phyloP scores from a whole-genome alignment of 1,140 invertebrate genomes.

The Dicyema japonicum region DNA sequence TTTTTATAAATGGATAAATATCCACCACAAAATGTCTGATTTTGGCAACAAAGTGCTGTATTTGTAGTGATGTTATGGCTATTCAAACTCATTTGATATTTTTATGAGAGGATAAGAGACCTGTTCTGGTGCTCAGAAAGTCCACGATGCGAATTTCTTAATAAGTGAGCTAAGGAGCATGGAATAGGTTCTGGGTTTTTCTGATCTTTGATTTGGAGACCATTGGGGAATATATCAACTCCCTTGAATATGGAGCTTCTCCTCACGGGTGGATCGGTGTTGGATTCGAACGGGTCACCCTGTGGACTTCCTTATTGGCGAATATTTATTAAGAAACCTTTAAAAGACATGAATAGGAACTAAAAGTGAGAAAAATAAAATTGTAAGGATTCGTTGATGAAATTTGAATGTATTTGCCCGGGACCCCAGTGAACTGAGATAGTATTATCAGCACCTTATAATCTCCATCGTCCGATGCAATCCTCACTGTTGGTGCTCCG shows the following conservation, averaged over 20 bases:
- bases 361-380: no score
- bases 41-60: slow-evolving; percentile 37
- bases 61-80: no score
- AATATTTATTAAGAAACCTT: no score
- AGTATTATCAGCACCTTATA: no score
- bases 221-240: slow-evolving; percentile 74
- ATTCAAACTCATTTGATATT: slow-evolving; percentile 93
- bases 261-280: slow-evolving; percentile 93
- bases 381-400: no score
- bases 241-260: slow-evolving; percentile 73
- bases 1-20: slow-evolving; percentile 91
- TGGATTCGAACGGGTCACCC: slow-evolving; percentile 63
- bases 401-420: no score
- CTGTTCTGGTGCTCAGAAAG: slow-evolving; percentile 72
- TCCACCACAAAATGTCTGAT: slow-evolving; percentile 93
- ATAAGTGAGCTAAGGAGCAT: slow-evolving; percentile 53
- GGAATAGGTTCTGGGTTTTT: slow-evolving; percentile 31
- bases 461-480: no score
- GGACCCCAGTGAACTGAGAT: no score
- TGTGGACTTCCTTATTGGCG: no score
- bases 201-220: slow-evolving; percentile 40
- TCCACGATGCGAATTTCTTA: slow-evolving; percentile 64
- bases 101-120: slow-evolving; percentile 99
- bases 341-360: no score
- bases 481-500: no score